Conservation (phyloP, 2,888 invertebrate genomes). For the Nymphalis urticae region DNA sequence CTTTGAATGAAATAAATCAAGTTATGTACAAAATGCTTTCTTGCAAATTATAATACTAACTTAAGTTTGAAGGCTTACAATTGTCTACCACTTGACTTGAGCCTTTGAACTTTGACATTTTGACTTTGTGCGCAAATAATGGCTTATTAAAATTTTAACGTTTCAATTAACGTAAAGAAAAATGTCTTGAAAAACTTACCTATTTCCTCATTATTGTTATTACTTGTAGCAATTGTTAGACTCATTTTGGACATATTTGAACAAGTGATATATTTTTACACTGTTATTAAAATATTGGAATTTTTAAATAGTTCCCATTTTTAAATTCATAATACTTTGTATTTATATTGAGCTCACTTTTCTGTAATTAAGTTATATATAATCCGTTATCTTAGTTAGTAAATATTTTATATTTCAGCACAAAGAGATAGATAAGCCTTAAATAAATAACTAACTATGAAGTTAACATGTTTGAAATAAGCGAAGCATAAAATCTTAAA, state of each 20-base stretch:
- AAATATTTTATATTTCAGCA: not conserved
- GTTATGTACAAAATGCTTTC: too few relatives aligned
- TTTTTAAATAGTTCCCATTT: slow-evolving; percentile 3
- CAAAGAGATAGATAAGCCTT: not conserved
- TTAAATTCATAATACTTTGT: not conserved
- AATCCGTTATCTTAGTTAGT: not conserved
- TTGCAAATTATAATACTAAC: too few relatives aligned
- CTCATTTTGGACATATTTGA: slow-evolving; percentile 57
- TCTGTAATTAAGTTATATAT: not conserved
- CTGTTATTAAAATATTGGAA: not conserved
- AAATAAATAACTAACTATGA: not conserved
- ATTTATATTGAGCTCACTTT: slow-evolving; percentile 24
- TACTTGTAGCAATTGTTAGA: slow-evolving; percentile 51
- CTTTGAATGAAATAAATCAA: not conserved
- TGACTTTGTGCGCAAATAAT: too few relatives aligned
- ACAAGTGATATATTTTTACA: slow-evolving; percentile 32
- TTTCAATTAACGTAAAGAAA: not conserved
- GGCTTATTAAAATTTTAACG: too few relatives aligned
- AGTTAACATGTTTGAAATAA: not conserved
- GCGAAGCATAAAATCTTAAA: not conserved
- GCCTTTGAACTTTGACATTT: too few relatives aligned
- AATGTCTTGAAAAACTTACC: slow-evolving; percentile 55
- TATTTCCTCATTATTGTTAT: slow-evolving; percentile 61
- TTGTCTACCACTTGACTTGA: too few relatives aligned
- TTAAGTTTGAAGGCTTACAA: too few relatives aligned